Evolutionary conservation across 1,140 invertebrate genomes (phyloP), one percentile per base, ranked within the genome.

Genomic region (Brachionus manjavacas): DNA sequence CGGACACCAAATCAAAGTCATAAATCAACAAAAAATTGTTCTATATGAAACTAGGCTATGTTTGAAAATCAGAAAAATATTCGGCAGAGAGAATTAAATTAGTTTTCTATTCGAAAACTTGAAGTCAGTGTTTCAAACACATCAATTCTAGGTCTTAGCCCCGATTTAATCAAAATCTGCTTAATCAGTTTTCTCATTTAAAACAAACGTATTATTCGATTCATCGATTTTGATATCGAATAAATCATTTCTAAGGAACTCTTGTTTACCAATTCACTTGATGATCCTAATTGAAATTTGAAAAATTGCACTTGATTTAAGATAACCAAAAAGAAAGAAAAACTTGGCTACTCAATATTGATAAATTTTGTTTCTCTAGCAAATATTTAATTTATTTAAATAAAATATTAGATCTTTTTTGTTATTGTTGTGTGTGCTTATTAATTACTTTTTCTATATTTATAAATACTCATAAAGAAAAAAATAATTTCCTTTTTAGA

Each of bases 371-470:
- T 20, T 60, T 60, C 52, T 60, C 52, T 20, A 60, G 52, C 52
- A 60, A 60, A 60, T 60, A 60, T 60, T 60, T 60, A 60, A 60
- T 60, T 60, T 60, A 60, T 60, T 60, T 60, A 60, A 60, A 60
- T 60, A 60, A 9, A 60, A 60, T 20, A 60, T 60, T 60, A 60
- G 9, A 60, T 8, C 8, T 60, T 60, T 60, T 60, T 60, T 20
- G 3, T 14, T 49, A 0, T 49, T 49, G 14, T 52, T 52, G 46
- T 52, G 46, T 52, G 16, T 60, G n/a, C 16, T 60, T 60, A 60
- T 23, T 60, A 60, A 60, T 60, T 60, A 60, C 52, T 60, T 60
- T 60, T 60, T 60, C n/a, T 25, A 60, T 60, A 60, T 60, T 25
- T 60, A 60, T 20, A 60, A 60, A 60, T 60, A 20, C 52, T 60